Conservation (phyloP, 2,797 vertebrate genomes). For the Lutjanus campechanus region DNA sequence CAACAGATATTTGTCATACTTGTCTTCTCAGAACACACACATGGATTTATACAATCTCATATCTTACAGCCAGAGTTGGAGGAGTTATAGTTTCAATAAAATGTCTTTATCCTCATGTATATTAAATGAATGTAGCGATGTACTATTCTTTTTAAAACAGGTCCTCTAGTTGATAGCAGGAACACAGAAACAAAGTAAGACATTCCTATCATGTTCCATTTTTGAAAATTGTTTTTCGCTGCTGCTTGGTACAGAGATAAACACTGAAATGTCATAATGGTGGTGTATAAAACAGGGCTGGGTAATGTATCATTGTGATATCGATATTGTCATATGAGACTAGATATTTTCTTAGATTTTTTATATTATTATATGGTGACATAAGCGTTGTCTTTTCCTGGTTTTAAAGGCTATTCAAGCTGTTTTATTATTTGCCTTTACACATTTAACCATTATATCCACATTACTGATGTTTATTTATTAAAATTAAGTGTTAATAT, state of each 20-base stretch:
- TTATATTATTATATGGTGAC: too few species aligned
- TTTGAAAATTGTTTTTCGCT: neutral
- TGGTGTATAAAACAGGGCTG: neutral
- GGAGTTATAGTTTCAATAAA: constrained; percentile 25
- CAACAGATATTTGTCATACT: constrained; percentile 39
- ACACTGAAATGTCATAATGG: neutral
- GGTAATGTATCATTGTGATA: too few species aligned
- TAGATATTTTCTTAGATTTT: too few species aligned
- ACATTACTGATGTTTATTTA: too few species aligned
- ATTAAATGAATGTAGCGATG: neutral
- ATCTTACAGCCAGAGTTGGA: neutral
- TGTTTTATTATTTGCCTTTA: too few species aligned
- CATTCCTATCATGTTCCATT: neutral
- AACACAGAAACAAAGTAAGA: neutral
- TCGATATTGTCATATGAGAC: too few species aligned
- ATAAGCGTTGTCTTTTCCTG: too few species aligned
- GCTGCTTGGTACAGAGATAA: neutral
- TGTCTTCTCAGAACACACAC: constrained; percentile 6
- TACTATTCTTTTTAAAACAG: neutral
- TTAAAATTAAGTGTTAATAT: too few species aligned
- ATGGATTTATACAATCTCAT: constrained; percentile 16
- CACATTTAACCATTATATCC: too few species aligned
- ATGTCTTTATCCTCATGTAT: constrained; percentile 1
- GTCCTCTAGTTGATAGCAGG: neutral
- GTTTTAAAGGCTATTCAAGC: too few species aligned